Base-by-base conservation (phyloP, 2,113 vertebrate species). In the Galeopterus variegatus region DNA sequence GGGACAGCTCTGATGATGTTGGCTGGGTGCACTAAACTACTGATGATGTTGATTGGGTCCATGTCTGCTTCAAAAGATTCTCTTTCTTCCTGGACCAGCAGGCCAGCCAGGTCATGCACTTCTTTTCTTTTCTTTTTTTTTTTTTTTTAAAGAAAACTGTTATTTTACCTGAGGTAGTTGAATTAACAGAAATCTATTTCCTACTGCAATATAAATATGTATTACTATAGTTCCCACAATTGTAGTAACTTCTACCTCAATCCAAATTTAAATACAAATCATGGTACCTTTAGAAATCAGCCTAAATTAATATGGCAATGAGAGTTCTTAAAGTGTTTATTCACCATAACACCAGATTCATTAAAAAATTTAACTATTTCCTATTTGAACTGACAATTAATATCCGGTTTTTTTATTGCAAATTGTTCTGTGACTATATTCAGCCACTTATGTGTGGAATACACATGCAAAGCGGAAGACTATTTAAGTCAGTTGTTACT, bases 391-490 rank as follows among this genome's bases (percentile, higher is more conserved):
- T 96, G 97, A 98, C 98, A 98, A 98, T 98, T 62, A 41, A 41
- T 41, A 41, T 41, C 41, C 4, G 41, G 26, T 28, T 52, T 84
- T 64, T 73, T 94, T 96, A 96, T 99, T 98, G 98, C 98, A 96
- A 98, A 98, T 97, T 82, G 97, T 3, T 41, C 41, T 41, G 41
- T 98, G 98, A 98, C 98, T 98, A 97, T 91, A 98, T 94, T 98
- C 97, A 98, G 98, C 98, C 98, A 97, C 97, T 98, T 98, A 97
- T 98, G 98, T 98, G 98, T 98, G 98, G 98, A 98, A 98, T 97
- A 98, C 98, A 98, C 98, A 98, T 98, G 98, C 98, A 97, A 92
- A 79, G 93, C 98, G 98, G 98, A 98, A 99, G 98, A 98, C 98
- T 97, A 98, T 98, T 96, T 92, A 98, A 98, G 97, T 98, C 98